Conservation (phyloP, 2,888 invertebrate genomes). For the Ophioninae sp. region DNA sequence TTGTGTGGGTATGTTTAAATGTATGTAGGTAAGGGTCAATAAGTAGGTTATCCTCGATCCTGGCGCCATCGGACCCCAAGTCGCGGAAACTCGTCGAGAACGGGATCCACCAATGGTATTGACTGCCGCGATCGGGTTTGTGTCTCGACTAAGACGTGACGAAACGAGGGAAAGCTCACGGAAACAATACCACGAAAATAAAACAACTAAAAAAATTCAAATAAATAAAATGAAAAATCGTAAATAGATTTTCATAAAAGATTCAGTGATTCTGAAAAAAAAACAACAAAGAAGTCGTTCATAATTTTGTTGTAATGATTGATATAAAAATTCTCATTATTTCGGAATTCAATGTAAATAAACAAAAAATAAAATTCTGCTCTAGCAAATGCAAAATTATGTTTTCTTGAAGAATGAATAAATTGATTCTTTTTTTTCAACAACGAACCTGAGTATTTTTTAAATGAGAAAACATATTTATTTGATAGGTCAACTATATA, state of each 20-base stretch:
- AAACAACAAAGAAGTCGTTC: no score
- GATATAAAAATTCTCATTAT: no score
- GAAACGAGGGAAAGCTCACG: background rate
- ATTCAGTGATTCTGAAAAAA: no score
- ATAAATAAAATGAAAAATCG: background rate
- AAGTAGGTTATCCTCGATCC: constrained; percentile 64
- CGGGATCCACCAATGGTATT: constrained; percentile 42
- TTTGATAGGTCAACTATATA: no score
- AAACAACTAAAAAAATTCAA: background rate
- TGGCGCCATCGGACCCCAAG: constrained; percentile 72
- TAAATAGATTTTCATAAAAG: background rate
- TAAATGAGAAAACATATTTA: background rate
- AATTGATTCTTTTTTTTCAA: no score
- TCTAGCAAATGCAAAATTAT: background rate
- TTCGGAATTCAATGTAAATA: background rate
- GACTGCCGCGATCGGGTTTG: constrained; percentile 52
- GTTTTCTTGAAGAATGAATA: no score
- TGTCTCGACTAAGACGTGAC: constrained; percentile 55
- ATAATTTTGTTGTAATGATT: no score
- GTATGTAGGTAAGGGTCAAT: constrained; percentile 22
- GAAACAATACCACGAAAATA: background rate
- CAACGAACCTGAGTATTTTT: background rate
- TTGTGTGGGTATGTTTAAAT: background rate
- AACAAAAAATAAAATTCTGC: background rate
- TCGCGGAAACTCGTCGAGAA: constrained; percentile 66